phyloP scores from a whole-genome alignment of 2,888 invertebrate genomes.

The Allolobophora icterica region DNA sequence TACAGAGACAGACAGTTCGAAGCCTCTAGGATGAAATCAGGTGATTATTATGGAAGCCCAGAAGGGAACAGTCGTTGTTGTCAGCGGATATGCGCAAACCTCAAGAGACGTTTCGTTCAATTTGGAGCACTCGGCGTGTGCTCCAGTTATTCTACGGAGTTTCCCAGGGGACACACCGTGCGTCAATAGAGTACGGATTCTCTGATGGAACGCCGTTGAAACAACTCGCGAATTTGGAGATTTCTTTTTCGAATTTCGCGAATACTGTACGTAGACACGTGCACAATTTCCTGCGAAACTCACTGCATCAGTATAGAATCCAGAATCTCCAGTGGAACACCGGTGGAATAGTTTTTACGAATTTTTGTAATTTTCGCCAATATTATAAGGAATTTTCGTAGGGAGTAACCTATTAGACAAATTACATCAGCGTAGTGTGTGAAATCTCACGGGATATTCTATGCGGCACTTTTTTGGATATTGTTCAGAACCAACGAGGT shows the following conservation, averaged over 20 bases:
- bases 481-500: neutral
- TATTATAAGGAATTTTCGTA: neutral
- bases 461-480: neutral
- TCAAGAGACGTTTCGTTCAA: slow-evolving; percentile 9
- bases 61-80: neutral
- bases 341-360: too few relatives aligned
- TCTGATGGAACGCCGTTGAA: too few relatives aligned
- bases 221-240: too few relatives aligned
- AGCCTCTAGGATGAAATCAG: slow-evolving; percentile 20
- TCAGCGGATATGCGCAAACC: neutral
- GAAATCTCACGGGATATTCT: neutral
- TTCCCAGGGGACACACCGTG: neutral
- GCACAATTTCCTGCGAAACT: too few relatives aligned
- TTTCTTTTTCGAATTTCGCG: too few relatives aligned
- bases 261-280: too few relatives aligned
- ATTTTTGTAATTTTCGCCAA: too few relatives aligned
- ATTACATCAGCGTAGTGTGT: neutral
- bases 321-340: too few relatives aligned
- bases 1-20: neutral
- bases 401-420: neutral
- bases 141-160: neutral
- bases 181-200: neutral
- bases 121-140: neutral
- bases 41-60: neutral
- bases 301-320: too few relatives aligned